These are phyloP conservation scores for Stenolophus ochropezus DNA, from an alignment of 2,888 invertebrate genomes.

Conservation along the genomic window DNA sequence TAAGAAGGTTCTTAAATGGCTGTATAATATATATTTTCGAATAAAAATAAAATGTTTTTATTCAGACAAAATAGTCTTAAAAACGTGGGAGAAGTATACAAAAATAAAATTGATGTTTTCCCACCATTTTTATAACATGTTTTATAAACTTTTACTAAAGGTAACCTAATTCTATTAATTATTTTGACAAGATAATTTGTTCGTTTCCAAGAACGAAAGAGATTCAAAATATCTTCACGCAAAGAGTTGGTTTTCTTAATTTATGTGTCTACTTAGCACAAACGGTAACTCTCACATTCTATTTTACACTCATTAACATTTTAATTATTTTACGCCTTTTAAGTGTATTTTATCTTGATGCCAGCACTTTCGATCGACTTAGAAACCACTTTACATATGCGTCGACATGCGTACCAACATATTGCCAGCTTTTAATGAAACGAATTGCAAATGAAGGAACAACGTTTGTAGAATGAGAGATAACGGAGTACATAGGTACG, in stretches of 20 bases:
- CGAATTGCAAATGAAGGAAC: neutral
- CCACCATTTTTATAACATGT: neutral
- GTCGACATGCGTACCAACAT: neutral
- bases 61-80: neutral
- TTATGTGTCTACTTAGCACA: conserved; percentile 13
- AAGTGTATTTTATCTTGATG: conserved; percentile 14
- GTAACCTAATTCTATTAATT: neutral
- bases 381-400: neutral
- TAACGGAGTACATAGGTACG: neutral
- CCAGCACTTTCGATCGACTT: conserved; percentile 23
- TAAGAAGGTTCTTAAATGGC: no score
- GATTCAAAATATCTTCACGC: conserved; percentile 20
- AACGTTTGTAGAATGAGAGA: neutral
- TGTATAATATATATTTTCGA: no score
- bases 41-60: neutral
- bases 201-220: neutral
- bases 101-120: neutral
- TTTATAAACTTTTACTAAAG: neutral
- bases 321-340: conserved; percentile 35
- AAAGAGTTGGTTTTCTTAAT: conserved; percentile 1
- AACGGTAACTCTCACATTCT: conserved; percentile 41
- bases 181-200: neutral
- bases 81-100: neutral
- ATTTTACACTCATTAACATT: conserved; percentile 37
- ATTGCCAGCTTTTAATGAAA: neutral